Conservation (phyloP, 2,797 vertebrate species). For the Natrix natrix region DNA sequence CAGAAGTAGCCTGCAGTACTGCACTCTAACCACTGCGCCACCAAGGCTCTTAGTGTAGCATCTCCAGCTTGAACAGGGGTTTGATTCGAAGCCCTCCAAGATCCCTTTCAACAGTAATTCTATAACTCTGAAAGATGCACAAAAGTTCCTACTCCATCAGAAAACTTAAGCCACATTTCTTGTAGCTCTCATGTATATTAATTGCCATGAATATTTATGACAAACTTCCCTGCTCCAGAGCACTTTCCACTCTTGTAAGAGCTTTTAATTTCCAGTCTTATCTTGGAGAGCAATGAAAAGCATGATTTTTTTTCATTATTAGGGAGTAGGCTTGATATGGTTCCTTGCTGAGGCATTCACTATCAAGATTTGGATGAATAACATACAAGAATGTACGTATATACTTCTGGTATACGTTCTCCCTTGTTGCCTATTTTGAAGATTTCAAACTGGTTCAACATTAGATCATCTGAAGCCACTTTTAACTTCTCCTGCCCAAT, state of each 20-base stretch:
- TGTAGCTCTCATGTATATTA: slow-evolving; percentile 64
- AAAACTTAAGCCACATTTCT: slow-evolving; percentile 35
- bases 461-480: not conserved
- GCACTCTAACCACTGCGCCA: too few relatives aligned
- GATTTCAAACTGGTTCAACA: not conserved
- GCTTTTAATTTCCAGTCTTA: not conserved
- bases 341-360: not conserved
- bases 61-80: too few relatives aligned
- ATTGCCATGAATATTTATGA: slow-evolving; percentile 66
- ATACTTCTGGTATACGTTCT: not conserved
- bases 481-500: not conserved
- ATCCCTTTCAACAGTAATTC: not conserved
- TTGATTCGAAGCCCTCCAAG: not conserved
- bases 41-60: not conserved
- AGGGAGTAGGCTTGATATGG: not conserved
- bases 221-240: slow-evolving; percentile 18
- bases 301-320: not conserved
- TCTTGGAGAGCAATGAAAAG: not conserved
- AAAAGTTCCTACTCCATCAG: slow-evolving; percentile 2
- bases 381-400: not conserved
- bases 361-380: not conserved
- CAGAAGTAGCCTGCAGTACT: too few relatives aligned
- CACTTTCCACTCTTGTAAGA: slow-evolving; percentile 12
- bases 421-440: not conserved
- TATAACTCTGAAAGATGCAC: slow-evolving; percentile 7